Conservation (phyloP, 2,113 vertebrate species). For the Pelecanoides urinatrix region DNA sequence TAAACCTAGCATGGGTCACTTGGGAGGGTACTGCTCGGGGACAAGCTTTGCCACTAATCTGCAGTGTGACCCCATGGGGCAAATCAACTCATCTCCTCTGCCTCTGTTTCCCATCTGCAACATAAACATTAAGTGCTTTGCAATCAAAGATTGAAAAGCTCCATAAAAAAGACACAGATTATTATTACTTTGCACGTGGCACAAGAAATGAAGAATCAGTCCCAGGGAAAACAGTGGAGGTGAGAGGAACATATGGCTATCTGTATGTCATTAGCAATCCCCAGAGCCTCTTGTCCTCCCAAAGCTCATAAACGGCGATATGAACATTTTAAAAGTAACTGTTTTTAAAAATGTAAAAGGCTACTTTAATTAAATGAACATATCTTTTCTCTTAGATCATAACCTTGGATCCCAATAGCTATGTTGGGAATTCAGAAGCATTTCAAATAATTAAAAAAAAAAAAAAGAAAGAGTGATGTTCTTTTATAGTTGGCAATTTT, state of each 20-base stretch:
- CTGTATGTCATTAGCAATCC: slow-evolving; percentile 15
- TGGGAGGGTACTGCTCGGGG: background rate
- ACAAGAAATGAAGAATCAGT: background rate
- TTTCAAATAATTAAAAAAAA: slow-evolving; percentile 10
- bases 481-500: slow-evolving; percentile 27
- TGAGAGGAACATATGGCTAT: slow-evolving; percentile 44
- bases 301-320: slow-evolving; percentile 40
- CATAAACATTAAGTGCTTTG: background rate
- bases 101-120: background rate
- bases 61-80: background rate
- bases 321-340: background rate
- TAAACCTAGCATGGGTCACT: background rate
- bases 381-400: slow-evolving; percentile 50
- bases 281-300: slow-evolving; percentile 3
- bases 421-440: slow-evolving; percentile 44
- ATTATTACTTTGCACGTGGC: background rate
- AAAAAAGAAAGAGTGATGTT: background rate
- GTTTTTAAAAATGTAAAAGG: background rate
- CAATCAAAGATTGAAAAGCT: background rate
- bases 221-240: background rate
- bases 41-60: background rate
- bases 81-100: background rate
- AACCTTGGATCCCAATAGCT: slow-evolving; percentile 10
- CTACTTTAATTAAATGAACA: slow-evolving; percentile 57
- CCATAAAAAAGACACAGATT: background rate